Evolutionary conservation across 2,113 vertebrate species (phyloP), one percentile per base, ranked within the genome.

Genomic region (Lycaon pictus): DNA sequence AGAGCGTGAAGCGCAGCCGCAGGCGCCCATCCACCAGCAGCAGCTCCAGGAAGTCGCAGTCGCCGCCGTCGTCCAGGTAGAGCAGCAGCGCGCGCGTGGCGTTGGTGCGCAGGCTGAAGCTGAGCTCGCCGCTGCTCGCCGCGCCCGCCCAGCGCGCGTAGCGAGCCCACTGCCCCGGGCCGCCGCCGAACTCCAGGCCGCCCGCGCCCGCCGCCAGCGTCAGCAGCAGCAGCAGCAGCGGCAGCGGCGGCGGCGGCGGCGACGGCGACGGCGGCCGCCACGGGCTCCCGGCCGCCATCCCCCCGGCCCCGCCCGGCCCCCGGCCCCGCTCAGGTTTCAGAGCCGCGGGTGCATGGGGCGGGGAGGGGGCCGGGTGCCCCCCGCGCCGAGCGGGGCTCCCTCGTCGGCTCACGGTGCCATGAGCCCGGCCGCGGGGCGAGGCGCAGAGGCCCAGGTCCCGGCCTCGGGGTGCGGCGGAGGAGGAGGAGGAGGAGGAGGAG

Each of bases 1-100:
- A 99, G 67, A 99, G 99, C 96, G 99, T 99, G 97, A 99, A 99
- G 95, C 99, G 99, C 95, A 99, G 97, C 32, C 99, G 99, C 65
- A 99, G 98, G 3, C 99, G 99, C 4, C 99, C 99, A 0, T 99
- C 99, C 10, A 98, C 97, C 32, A 99, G 97, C 88, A 99, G 98
- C 29, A 99, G 99, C 99, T 99, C 99, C 98, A 99, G 96, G 98
- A 99, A 99, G 98, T 99, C 99, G 2, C 99, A 99, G 99, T 99
- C 99, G 20, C 99, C 99, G 0, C 99, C 99, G 23, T 99, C 99
- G 16, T 99, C 99, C 94, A 99, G 97, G 97, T 99, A 99, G 71
- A 99, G 99, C 95, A 99, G 98, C 97, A 99, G 96, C 1, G 99
- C 99, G 95, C 99, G 99, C 80, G 99, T 99, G 96, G 99, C 90